Percentiles rank a stretch among this genome's conserved stretches.
Evolutionary conservation across 2,888 invertebrate genomes (phyloP).

Genomic region (Ormyrus pomaceus): DNA sequence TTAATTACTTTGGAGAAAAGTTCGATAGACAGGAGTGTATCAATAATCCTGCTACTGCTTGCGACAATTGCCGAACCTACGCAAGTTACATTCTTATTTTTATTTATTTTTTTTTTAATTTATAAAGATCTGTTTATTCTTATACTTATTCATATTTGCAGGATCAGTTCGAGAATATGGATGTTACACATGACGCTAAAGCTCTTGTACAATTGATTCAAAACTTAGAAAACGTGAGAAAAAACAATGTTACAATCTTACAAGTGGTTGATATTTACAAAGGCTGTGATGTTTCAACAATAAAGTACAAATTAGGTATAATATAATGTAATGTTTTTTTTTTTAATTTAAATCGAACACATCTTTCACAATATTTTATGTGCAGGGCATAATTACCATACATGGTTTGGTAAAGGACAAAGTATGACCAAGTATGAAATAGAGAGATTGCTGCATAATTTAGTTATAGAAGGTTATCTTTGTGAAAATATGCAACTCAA

Average conservation of each 20-base stretch:
- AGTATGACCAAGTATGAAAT: slow-evolving; percentile 86
- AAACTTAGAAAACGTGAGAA: slow-evolving; percentile 76
- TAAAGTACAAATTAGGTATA: slow-evolving; percentile 59
- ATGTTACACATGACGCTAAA: slow-evolving; percentile 88
- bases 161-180: slow-evolving; percentile 76
- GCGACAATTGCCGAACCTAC: slow-evolving; percentile 89
- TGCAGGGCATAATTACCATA: slow-evolving; percentile 16
- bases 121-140: too few relatives aligned
- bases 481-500: slow-evolving; percentile 85
- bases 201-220: slow-evolving; percentile 83
- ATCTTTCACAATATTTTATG: not conserved
- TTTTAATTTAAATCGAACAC: not conserved
- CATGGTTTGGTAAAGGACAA: slow-evolving; percentile 79
- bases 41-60: slow-evolving; percentile 82
- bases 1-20: slow-evolving; percentile 91
- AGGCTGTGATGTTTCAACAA: slow-evolving; percentile 70
- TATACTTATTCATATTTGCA: slow-evolving; percentile 47
- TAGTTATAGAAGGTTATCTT: slow-evolving; percentile 88
- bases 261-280: slow-evolving; percentile 70
- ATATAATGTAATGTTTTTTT: slow-evolving; percentile 1
- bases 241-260: slow-evolving; percentile 67
- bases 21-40: slow-evolving; percentile 86
- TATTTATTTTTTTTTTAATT: too few relatives aligned
- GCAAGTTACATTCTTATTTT: slow-evolving; percentile 16
- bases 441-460: slow-evolving; percentile 87